A percentile compares a stretch with the other conserved stretches of the same genome.
Evolutionary conservation across 2,113 vertebrate species (phyloP).

Genomic region (Pogona vitticeps): DNA sequence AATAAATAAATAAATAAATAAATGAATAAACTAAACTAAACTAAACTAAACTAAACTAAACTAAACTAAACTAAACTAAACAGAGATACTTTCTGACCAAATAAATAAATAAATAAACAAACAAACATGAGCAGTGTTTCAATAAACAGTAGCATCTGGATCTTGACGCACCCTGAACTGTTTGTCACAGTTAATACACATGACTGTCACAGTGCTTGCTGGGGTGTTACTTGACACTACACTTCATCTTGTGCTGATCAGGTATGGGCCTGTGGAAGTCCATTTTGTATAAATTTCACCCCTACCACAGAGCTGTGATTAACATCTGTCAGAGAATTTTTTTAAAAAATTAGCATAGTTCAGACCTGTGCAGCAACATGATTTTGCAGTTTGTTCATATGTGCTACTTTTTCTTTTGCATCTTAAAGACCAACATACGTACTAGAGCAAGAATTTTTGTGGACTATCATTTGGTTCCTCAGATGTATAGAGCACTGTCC

Average conservation of each 20-base stretch:
- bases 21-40: not conserved
- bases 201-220: conserved; percentile 5
- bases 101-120: too few species aligned
- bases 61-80: not conserved
- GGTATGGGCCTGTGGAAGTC: not conserved
- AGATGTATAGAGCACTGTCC: too few species aligned
- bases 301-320: not conserved
- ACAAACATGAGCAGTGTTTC: too few species aligned
- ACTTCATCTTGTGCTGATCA: conserved; percentile 10
- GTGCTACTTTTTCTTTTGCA: not conserved
- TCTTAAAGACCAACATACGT: too few species aligned
- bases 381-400: not conserved
- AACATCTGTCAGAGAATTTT: conserved; percentile 13
- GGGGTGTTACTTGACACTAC: conserved; percentile 9
- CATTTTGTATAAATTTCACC: not conserved
- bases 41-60: not conserved
- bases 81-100: not conserved
- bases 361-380: not conserved
- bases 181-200: not conserved
- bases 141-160: conserved; percentile 15
- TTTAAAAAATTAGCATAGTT: not conserved
- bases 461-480: too few species aligned
- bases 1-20: too few species aligned
- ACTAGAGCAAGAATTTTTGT: too few species aligned
- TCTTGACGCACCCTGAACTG: not conserved